Evolutionary conservation across 2,888 invertebrate genomes (phyloP).

Genomic region (Drosophila pegasa): DNA sequence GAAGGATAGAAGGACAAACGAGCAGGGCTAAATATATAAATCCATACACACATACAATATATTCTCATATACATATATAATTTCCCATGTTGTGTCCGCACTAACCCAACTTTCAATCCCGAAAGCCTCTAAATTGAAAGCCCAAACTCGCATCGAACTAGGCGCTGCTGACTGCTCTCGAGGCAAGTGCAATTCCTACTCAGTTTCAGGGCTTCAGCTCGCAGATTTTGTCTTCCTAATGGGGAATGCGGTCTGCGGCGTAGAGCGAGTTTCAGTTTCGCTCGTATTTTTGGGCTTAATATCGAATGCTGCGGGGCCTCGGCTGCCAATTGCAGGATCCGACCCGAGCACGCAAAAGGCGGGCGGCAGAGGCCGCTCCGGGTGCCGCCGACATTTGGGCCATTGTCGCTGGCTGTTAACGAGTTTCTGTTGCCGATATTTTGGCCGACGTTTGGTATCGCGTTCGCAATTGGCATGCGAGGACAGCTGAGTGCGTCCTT

Average conservation of each 20-base stretch:
- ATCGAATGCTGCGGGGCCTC: conserved; percentile 3
- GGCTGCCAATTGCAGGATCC: conserved; percentile 2
- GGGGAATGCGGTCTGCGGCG: not conserved
- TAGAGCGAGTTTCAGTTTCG: conserved; percentile 11
- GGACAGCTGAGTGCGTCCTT: conserved; percentile 24
- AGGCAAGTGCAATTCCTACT: not conserved
- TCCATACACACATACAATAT: too few species aligned
- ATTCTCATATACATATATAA: too few species aligned
- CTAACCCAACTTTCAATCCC: too few species aligned
- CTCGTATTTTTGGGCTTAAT: conserved; percentile 2
- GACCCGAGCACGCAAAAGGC: not conserved
- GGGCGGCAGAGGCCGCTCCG: not conserved
- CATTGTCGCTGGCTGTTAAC: conserved; percentile 27
- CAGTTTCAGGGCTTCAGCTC: not conserved
- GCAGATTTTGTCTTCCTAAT: too few species aligned
- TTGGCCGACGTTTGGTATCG: conserved; percentile 4
- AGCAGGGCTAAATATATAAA: too few species aligned
- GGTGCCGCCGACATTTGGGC: not conserved
- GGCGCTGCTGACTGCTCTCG: not conserved
- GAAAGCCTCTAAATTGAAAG: too few species aligned
- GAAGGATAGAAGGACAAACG: too few species aligned
- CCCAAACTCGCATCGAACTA: too few species aligned
- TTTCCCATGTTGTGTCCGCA: too few species aligned
- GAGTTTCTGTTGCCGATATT: conserved; percentile 20
- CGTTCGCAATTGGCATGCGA: conserved; percentile 18